Conservation (phyloP, 2,797 vertebrate species). For the Paedocypris micromegethes region DNA sequence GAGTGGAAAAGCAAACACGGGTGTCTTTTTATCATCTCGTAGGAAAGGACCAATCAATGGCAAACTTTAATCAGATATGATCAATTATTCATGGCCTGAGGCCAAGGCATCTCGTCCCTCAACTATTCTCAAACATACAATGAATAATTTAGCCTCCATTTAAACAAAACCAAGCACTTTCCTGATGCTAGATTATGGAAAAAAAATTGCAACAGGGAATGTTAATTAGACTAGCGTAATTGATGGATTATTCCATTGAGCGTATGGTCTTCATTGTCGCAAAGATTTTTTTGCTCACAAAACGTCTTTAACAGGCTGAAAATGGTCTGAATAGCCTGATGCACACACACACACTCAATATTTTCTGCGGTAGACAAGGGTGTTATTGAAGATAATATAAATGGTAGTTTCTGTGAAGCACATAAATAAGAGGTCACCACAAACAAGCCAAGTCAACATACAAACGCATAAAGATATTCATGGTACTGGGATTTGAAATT, state of each 20-base stretch:
- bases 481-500: conserved; percentile 7
- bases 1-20: conserved; percentile 66
- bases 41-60: conserved; percentile 73
- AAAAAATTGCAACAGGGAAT: conserved; percentile 72
- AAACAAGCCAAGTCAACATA: conserved; percentile 15
- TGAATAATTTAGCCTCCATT: conserved; percentile 78
- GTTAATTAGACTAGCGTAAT: conserved; percentile 61
- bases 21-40: conserved; percentile 67
- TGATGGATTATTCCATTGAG: neutral
- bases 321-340: too few relatives aligned
- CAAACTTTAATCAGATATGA: conserved; percentile 80
- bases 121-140: conserved; percentile 62
- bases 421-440: conserved; percentile 10
- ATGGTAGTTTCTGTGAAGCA: too few relatives aligned
- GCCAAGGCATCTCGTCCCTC: conserved; percentile 69
- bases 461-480: conserved; percentile 15
- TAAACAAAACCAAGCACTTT: conserved; percentile 73
- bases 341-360: too few relatives aligned
- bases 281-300: too few relatives aligned
- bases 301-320: too few relatives aligned
- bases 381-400: too few relatives aligned
- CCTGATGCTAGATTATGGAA: conserved; percentile 73
- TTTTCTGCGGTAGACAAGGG: neutral
- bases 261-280: too few relatives aligned
- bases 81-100: conserved; percentile 81